phyloP scores from a whole-genome alignment of 1,140 invertebrate species.

The Zaprionus ornatus region DNA sequence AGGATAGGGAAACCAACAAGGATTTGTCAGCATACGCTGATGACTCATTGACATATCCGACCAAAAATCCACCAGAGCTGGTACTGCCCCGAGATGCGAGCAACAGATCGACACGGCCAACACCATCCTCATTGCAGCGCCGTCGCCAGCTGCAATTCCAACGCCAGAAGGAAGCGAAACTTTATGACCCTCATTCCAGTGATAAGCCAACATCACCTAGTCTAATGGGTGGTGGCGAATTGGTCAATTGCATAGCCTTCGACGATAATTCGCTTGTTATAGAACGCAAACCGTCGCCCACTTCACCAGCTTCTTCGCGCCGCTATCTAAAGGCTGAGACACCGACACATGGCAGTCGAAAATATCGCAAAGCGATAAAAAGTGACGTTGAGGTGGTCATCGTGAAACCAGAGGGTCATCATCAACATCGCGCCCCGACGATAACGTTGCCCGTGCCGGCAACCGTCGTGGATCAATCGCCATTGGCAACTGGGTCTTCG shows the following conservation, averaged over 20 bases:
- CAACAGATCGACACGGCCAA: conserved; percentile 6
- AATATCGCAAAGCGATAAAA: conserved; percentile 63
- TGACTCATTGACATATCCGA: conserved; percentile 61
- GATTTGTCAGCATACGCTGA: conserved; percentile 58
- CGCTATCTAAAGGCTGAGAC: conserved; percentile 71
- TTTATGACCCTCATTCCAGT: conserved; percentile 59
- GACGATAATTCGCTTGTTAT: conserved; percentile 72
- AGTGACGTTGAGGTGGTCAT: conserved; percentile 68
- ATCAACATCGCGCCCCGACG: conserved; percentile 70
- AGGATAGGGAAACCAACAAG: conserved; percentile 31
- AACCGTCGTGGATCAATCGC: conserved; percentile 17
- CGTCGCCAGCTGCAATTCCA: conserved; percentile 72
- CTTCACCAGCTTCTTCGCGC: conserved; percentile 59
- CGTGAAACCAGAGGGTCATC: conserved; percentile 61
- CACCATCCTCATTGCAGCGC: conserved; percentile 56
- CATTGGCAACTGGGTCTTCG: conserved; percentile 1
- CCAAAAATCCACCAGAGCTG: conserved; percentile 31
- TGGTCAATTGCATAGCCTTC: conserved; percentile 73
- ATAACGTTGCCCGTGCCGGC: conserved; percentile 65
- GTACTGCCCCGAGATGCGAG: conserved; percentile 15
- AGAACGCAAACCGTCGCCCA: conserved; percentile 66
- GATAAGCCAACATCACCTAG: conserved; percentile 45
- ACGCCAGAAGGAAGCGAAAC: conserved; percentile 65
- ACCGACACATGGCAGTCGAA: conserved; percentile 65
- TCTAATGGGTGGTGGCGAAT: conserved; percentile 58